Conservation (phyloP, 64 coral and sea anemone species). For the Montipora efflorescens region DNA sequence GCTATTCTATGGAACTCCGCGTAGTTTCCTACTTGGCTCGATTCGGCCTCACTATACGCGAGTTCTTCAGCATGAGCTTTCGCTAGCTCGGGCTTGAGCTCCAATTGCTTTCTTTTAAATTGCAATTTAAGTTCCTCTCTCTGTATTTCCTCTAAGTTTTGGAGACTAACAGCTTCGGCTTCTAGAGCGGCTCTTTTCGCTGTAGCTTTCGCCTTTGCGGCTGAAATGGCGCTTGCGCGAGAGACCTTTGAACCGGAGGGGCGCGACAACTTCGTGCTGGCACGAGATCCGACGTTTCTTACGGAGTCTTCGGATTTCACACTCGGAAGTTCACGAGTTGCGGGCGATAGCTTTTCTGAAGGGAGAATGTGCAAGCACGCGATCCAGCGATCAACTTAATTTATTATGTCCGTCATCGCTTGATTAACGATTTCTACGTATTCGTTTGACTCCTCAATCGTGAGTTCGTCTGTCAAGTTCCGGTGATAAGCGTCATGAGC, state of each 20-base stretch:
- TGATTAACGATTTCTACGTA: too few species aligned
- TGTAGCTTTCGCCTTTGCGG: background rate
- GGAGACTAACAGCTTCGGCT: background rate
- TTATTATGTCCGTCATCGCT: too few species aligned
- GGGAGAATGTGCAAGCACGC: background rate
- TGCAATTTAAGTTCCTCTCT: background rate
- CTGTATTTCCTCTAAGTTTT: background rate
- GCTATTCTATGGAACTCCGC: too few species aligned
- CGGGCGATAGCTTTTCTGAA: background rate
- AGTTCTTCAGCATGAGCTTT: conserved; percentile 26
- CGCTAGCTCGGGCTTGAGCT: background rate
- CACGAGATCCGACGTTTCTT: too few species aligned
- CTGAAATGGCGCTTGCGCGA: background rate
- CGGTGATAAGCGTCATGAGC: too few species aligned
- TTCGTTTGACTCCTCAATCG: too few species aligned
- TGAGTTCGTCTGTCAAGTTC: too few species aligned
- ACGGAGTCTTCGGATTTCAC: too few species aligned
- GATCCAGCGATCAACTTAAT: too few species aligned
- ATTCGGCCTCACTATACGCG: background rate
- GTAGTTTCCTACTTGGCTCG: too few species aligned
- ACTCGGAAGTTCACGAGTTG: background rate
- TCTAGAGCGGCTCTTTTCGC: background rate
- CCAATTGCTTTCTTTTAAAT: background rate
- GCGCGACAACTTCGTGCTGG: too few species aligned
- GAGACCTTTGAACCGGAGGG: background rate